Evolutionary conservation across 2,113 vertebrate species (phyloP), one percentile per base, ranked within the genome.

Genomic region (Telmatochromis sp.): DNA sequence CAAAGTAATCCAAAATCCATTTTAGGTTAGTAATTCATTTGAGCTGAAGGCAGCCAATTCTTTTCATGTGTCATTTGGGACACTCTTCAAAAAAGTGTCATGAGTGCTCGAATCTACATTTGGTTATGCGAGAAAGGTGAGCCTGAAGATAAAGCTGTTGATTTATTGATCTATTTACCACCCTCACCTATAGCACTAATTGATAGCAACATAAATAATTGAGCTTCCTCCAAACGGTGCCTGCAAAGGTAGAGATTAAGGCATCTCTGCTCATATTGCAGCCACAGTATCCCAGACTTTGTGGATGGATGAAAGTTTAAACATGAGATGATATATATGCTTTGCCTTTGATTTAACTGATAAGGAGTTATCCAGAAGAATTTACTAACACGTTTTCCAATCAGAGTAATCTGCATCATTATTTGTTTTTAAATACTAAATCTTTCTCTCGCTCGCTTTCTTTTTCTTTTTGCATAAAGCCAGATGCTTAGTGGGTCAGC

Each of bases 1-100:
- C 87, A 90, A 90, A 92, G 80, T 58, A 85, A 82, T 84, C 68
- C 45, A 81, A 81, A 81, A 89, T 70, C 70, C 90, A 91, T 93
- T 87, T 88, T 81, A 58, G 79, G 45, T 49, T 65, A 70, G 84
- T 91, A 91, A 91, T 93, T 94, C 40, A 93, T 83, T 47, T 57
- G 70, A 83, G 88, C 60, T 68, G 82, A 85, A 58, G 49, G 85
- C 53, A 89, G 90, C 40, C 83, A 73, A n/a, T 51, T 78, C 5
- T 78, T 78, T n/a, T 51, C 45, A 51, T 51, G 73, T 78, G 73
- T 78, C 73, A 78, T 78, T 31, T 78, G 73, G 26, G 45, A 51
- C 28, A 51, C 45, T 31, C 73, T 3, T 78, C 73, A 78, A 73
- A 73, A 26, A 26, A 51, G 42, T 78, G 73, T 51, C 45, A 78